phyloP scores from a whole-genome alignment of 2,888 invertebrate species.

The Hirtodrosophila trivittata region DNA sequence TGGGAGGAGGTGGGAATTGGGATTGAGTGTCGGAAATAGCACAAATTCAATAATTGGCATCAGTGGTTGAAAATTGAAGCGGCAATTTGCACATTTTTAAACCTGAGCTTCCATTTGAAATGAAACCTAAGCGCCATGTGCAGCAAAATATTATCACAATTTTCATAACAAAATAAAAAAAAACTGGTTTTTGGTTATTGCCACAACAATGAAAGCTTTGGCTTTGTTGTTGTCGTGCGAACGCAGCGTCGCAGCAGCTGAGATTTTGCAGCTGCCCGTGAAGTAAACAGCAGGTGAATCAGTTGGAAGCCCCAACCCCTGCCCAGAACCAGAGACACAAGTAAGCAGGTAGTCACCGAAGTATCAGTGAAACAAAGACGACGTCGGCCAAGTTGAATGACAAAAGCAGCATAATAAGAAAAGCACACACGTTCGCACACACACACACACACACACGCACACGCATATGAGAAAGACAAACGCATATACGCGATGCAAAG shows the following conservation, averaged over 20 bases:
- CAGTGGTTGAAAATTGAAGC: conserved; percentile 19
- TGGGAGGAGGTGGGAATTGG: neutral
- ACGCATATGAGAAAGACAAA: conserved; percentile 11
- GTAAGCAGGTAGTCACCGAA: conserved; percentile 12
- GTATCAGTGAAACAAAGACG: conserved; percentile 42
- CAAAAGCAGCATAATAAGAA: conserved; percentile 42
- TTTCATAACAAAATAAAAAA: conserved; percentile 44
- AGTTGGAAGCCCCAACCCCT: conserved; percentile 16
- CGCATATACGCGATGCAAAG: conserved; percentile 34
- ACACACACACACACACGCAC: conserved; percentile 14
- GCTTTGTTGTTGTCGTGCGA: conserved; percentile 29
- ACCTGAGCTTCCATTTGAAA: conserved; percentile 14
- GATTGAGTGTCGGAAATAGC: neutral
- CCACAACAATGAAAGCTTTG: conserved; percentile 33
- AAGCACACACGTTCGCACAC: too few species aligned
- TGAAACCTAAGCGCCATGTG: conserved; percentile 39
- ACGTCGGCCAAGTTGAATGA: conserved; percentile 61
- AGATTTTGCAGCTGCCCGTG: conserved; percentile 65
- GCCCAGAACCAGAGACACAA: conserved; percentile 1
- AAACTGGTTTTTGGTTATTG: conserved; percentile 65
- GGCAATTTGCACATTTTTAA: too few species aligned
- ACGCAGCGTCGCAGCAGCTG: conserved; percentile 58
- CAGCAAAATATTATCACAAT: conserved; percentile 51
- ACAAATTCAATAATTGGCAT: conserved; percentile 17
- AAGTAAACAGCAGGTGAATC: conserved; percentile 68